Base-by-base conservation (phyloP, 2,113 vertebrate genomes). In the Thunnus maccoyii region DNA sequence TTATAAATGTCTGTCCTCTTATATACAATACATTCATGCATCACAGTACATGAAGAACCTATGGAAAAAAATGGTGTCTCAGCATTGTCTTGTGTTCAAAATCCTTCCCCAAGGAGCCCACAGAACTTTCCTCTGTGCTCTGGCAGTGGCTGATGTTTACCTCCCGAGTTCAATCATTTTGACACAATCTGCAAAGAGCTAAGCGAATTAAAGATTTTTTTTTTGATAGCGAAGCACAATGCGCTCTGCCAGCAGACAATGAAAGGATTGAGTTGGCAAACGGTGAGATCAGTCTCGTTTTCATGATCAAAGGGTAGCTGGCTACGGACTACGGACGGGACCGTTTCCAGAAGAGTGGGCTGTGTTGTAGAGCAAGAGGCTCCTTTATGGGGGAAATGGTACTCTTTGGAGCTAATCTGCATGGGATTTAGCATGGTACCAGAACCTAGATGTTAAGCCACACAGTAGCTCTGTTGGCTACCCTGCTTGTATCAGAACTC, bases 101-200 rank as follows among this genome's bases (percentile, higher is more conserved):
- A 32, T 63, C n/a, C 50, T 50, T 60, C 65, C 30, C 66, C 36
- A 17, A n/a, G 12, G 50, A 55, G 16, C 30, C 69, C 44, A 27
- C 22, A 72, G 69, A 65, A 17, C 32, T 65, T n/a, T 79, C 74
- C 76, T 51, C 36, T 20, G 65, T 63, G 22, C 68, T 65, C 76
- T 58, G 51, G 58, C 72, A 18, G 5, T 25, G 16, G 22, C 47
- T 80, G 62, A 44, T 84, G 78, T 89, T 83, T 83, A 80, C 51
- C 76, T 88, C 85, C 22, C 1, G 20, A 82, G 76, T 85, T 91
- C 82, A 88, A 76, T 91, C 76, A 84, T 87, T 87, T 63, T 64
- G 76, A 88, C 81, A 85, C 81, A 81, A 85, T 90, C 88, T 86
- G 87, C 82, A 86, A 69, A 85, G 82, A 87, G 79, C 89, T 85